Percentiles rank a stretch among this genome's conserved stretches.
These are phyloP conservation scores for Orthonychiurus folsomi DNA, from an alignment of 2,888 invertebrate genomes.

Conservation along the genomic window DNA sequence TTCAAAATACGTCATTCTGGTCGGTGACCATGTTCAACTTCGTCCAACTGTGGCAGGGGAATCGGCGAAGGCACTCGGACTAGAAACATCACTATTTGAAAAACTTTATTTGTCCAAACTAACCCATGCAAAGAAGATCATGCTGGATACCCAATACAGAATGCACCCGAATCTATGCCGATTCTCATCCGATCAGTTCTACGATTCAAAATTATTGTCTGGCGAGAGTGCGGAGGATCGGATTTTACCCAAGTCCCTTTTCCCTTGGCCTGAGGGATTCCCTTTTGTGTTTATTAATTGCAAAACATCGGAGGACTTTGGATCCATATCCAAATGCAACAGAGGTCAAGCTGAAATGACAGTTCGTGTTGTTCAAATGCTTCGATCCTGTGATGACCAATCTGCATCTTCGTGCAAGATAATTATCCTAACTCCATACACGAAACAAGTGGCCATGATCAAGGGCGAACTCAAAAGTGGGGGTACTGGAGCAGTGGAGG, in stretches of 20 bases:
- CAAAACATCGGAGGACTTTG: slow-evolving; percentile 6
- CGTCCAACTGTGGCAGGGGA: slow-evolving; percentile 45
- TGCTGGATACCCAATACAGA: slow-evolving; percentile 44
- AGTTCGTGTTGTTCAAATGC: slow-evolving; percentile 5
- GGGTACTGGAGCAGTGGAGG: slow-evolving; percentile 4
- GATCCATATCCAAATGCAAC: slow-evolving; percentile 11
- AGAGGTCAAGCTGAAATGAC: slow-evolving; percentile 6
- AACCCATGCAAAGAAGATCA: background rate
- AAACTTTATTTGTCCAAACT: slow-evolving; percentile 37
- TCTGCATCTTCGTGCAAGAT: slow-evolving; percentile 6
- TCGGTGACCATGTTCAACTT: slow-evolving; percentile 47
- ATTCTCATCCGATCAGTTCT: slow-evolving; percentile 46
- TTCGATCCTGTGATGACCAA: background rate
- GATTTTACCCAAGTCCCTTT: slow-evolving; percentile 3
- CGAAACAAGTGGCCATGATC: slow-evolving; percentile 11
- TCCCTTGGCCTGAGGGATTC: slow-evolving; percentile 12
- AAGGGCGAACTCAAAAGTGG: slow-evolving; percentile 6
- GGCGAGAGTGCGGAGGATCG: slow-evolving; percentile 11
- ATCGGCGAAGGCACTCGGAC: slow-evolving; percentile 42
- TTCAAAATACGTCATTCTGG: slow-evolving; percentile 43
- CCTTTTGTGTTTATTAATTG: slow-evolving; percentile 13
- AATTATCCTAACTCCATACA: slow-evolving; percentile 16
- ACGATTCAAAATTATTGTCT: slow-evolving; percentile 42
- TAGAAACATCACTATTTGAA: slow-evolving; percentile 45
- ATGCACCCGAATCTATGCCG: slow-evolving; percentile 46